A percentile compares a stretch with the other conserved stretches of the same genome.
Evolutionary conservation across 2,113 vertebrate genomes (phyloP).

Genomic region (Carettochelys insculpta): DNA sequence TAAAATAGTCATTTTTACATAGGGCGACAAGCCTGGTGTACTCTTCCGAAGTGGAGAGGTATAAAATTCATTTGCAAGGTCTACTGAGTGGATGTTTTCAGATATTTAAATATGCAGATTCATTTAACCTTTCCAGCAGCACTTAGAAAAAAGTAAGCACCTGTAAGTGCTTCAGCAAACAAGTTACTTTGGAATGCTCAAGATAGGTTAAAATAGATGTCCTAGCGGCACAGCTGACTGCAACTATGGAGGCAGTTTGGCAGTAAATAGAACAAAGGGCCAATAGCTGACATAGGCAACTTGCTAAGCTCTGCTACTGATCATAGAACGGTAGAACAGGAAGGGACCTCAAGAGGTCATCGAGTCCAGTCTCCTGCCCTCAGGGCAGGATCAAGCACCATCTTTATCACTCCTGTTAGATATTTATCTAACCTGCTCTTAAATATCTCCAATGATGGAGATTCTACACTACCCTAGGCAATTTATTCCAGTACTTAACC

Average conservation of each 20-base stretch:
- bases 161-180: not conserved
- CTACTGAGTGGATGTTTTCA: not conserved
- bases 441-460: too few species aligned
- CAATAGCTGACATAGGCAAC: too few species aligned
- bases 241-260: not conserved
- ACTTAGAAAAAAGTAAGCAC: not conserved
- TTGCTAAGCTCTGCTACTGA: not conserved
- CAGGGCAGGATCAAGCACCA: too few species aligned
- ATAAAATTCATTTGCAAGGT: slow-evolving; percentile 31
- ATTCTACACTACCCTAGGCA: too few species aligned
- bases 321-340: too few species aligned
- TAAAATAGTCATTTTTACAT: slow-evolving; percentile 16
- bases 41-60: not conserved
- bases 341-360: too few species aligned
- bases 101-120: not conserved
- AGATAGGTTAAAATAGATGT: not conserved
- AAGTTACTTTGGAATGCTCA: not conserved
- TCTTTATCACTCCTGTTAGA: too few species aligned
- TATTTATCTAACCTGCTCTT: too few species aligned
- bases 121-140: not conserved
- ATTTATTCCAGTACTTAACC: too few species aligned
- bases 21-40: not conserved
- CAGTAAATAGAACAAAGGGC: not conserved
- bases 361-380: too few species aligned
- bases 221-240: not conserved